Evolutionary conservation across 64 coral and sea anemone genomes (phyloP), one percentile per base, ranked within the genome.

Genomic region (Montipora efflorescens): DNA sequence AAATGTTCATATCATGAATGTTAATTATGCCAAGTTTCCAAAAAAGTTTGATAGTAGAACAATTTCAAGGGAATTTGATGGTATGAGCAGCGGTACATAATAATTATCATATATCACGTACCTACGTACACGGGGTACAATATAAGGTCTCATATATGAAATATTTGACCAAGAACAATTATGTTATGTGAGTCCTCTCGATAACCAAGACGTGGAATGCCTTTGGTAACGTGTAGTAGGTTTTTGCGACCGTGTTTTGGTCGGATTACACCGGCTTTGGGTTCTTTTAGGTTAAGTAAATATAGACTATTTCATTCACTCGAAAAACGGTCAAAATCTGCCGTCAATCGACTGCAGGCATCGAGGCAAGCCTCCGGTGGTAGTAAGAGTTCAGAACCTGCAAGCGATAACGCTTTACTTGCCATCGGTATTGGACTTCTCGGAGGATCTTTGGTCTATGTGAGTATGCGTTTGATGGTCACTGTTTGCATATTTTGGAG

Each of bases 211-310:
- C 53, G 53, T 6, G 61, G 8, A 7, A 97, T 97, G 95, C 91
- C 89, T 94, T 7, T 97, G 50, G 47, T 49, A 36, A 74, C 77
- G 25, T 97, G 95, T 87, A 83, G 92, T 73, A 82, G 92, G 51
- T 75, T 84, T 89, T 88, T 97, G 12, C 89, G 95, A 13, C 95
- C 84, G 14, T 94, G 89, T 67, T 67, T 97, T 77, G 84, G 77
- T 16, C 77, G 93, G 84, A 78, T 97, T 69, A 91, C 83, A 50
- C 92, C 93, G 20, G 58, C 59, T 25, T 67, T 91, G 45, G 51
- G 59, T 13, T 80, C 52, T 69, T 13, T 13, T 14, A 89, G 84
- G 55, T 62, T 28, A 15, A 70, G 46, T 13, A 91, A 71, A 64
- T 55, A 72, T 36, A 64, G 79, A 20, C 74, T 73, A 20, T 67